These are phyloP conservation scores for Blastobasis adustella DNA, from an alignment of 2,888 invertebrate genomes.

Conservation along the genomic window DNA sequence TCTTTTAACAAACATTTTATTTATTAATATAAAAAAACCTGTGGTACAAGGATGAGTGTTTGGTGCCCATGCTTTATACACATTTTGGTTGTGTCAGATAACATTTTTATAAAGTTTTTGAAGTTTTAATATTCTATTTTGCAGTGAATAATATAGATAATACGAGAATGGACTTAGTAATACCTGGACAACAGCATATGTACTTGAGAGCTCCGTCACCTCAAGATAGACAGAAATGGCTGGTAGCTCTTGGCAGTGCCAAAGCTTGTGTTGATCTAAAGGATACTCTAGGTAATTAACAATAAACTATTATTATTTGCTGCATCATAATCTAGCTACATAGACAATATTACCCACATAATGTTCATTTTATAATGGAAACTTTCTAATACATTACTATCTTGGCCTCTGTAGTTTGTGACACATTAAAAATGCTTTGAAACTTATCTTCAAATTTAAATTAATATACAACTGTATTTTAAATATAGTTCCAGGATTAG, in stretches of 20 bases:
- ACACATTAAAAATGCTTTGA: not conserved
- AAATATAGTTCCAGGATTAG: constrained; percentile 50
- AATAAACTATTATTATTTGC: too few relatives aligned
- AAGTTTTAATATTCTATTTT: constrained; percentile 22
- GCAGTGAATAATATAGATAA: constrained; percentile 81
- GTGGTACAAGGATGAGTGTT: too few relatives aligned
- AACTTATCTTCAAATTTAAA: not conserved
- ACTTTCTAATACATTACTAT: too few relatives aligned
- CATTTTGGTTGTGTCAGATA: not conserved
- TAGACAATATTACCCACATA: too few relatives aligned
- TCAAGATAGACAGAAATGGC: constrained; percentile 87
- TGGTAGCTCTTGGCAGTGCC: constrained; percentile 85
- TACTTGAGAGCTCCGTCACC: constrained; percentile 85
- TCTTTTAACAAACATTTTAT: too few relatives aligned
- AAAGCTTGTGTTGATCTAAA: constrained; percentile 80
- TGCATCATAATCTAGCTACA: too few relatives aligned
- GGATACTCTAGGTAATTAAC: constrained; percentile 40
- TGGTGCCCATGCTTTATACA: too few relatives aligned
- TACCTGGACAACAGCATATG: constrained; percentile 88
- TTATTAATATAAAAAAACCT: too few relatives aligned
- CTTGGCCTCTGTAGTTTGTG: too few relatives aligned
- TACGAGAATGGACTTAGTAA: constrained; percentile 83
- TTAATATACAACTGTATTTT: not conserved
- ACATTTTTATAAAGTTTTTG: not conserved
- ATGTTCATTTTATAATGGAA: too few relatives aligned